Percentiles rank a stretch among this genome's conserved stretches.
These are phyloP conservation scores for Phyllostomus hastatus DNA, from an alignment of 2,113 vertebrate genomes.

Conservation along the genomic window DNA sequence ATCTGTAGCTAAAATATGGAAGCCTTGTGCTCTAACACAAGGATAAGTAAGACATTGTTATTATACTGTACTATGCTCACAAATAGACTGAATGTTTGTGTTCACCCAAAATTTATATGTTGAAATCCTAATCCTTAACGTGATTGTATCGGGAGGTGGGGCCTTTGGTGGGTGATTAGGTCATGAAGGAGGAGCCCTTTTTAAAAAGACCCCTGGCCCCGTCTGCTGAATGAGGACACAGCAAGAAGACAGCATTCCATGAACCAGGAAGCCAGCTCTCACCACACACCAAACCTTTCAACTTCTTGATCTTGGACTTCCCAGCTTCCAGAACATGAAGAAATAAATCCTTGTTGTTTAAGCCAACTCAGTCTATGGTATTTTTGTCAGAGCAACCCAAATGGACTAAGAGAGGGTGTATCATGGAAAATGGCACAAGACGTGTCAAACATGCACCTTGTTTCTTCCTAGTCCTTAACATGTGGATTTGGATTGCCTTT, in stretches of 20 bases:
- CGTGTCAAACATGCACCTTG: not conserved
- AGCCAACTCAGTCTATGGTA: not conserved
- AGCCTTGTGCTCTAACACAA: not conserved
- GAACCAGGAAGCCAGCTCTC: not conserved
- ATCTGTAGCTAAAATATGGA: not conserved
- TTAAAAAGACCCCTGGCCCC: not conserved
- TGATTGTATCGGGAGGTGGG: not conserved
- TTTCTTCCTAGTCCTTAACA: not conserved
- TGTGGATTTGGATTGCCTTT: not conserved
- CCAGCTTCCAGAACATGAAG: not conserved
- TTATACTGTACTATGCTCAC: not conserved
- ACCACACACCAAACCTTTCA: not conserved
- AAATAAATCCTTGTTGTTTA: not conserved
- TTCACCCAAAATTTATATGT: not conserved
- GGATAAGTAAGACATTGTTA: not conserved
- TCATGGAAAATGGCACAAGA: not conserved
- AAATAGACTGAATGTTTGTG: not conserved
- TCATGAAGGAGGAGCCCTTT: not conserved
- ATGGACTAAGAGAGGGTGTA: not conserved
- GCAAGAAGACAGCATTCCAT: not conserved
- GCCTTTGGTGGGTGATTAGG: not conserved
- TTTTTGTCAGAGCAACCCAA: not conserved
- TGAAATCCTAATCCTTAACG: not conserved
- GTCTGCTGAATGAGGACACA: not conserved
- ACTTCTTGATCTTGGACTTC: not conserved